Conservation (phyloP, 2,113 vertebrate genomes). For the Myrmecobius fasciatus region DNA sequence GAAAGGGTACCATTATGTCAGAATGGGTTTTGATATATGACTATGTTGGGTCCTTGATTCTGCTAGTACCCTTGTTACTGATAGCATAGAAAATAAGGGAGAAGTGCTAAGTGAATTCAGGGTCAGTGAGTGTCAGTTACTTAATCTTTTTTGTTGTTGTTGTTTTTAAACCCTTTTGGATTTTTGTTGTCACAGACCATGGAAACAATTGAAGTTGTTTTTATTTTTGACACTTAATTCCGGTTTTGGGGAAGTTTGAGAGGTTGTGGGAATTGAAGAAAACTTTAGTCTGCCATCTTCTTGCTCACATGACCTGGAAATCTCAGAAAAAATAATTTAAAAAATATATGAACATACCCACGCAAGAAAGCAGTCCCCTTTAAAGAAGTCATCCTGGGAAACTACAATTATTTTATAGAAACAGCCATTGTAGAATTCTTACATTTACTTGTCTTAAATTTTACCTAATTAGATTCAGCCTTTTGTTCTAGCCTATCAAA, state of each 20-base stretch:
- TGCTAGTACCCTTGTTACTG: neutral
- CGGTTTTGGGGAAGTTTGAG: neutral
- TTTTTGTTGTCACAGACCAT: neutral
- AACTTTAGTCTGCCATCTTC: neutral
- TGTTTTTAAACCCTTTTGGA: neutral
- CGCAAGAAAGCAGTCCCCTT: neutral
- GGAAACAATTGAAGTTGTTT: neutral
- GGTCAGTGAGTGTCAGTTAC: neutral
- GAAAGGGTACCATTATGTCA: neutral
- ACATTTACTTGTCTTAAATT: neutral
- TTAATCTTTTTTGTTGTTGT: neutral
- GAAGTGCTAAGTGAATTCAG: neutral
- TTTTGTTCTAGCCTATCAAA: neutral
- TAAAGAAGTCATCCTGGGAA: neutral
- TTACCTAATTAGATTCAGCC: neutral
- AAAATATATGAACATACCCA: neutral
- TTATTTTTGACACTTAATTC: neutral
- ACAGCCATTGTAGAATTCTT: neutral
- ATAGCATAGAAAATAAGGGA: neutral
- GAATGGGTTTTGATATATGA: neutral
- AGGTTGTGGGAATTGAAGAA: neutral
- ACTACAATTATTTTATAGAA: neutral
- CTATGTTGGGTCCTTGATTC: neutral
- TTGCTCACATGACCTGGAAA: neutral
- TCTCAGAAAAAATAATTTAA: neutral